Conservation (phyloP, 2,888 invertebrate species). For the Lamellibrachia satsuma region DNA sequence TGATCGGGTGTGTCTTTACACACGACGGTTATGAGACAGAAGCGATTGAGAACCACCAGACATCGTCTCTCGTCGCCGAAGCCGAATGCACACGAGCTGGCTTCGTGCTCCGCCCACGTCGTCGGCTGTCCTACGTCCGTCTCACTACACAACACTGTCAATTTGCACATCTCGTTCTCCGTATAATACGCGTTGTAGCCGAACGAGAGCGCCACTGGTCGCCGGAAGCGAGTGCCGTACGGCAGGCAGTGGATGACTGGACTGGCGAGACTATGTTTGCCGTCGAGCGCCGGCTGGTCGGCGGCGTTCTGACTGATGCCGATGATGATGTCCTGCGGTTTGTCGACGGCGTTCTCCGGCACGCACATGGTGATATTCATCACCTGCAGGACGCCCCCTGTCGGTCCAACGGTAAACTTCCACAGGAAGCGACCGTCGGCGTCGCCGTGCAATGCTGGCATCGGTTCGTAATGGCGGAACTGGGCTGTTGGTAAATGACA, state of each 20-base stretch:
- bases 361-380: not conserved
- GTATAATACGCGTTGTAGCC: not conserved
- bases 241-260: not conserved
- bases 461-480: constrained; percentile 6
- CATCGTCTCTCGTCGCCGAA: constrained; percentile 5
- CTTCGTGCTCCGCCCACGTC: not conserved
- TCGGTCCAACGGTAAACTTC: not conserved
- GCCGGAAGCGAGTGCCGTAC: not conserved
- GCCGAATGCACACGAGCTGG: not conserved
- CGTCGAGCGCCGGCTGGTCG: not conserved
- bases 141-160: not conserved
- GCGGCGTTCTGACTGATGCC: not conserved
- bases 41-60: not conserved
- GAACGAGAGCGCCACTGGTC: not conserved
- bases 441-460: not conserved
- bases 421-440: not conserved
- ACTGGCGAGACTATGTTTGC: not conserved
- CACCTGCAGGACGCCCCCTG: not conserved
- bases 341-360: constrained; percentile 3
- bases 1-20: not conserved
- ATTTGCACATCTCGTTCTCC: not conserved
- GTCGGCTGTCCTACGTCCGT: not conserved
- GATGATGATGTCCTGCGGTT: not conserved
- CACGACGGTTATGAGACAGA: not conserved
- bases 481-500: not conserved